Conservation (phyloP, 1,140 invertebrate species). For the Aphidius gifuensis region DNA sequence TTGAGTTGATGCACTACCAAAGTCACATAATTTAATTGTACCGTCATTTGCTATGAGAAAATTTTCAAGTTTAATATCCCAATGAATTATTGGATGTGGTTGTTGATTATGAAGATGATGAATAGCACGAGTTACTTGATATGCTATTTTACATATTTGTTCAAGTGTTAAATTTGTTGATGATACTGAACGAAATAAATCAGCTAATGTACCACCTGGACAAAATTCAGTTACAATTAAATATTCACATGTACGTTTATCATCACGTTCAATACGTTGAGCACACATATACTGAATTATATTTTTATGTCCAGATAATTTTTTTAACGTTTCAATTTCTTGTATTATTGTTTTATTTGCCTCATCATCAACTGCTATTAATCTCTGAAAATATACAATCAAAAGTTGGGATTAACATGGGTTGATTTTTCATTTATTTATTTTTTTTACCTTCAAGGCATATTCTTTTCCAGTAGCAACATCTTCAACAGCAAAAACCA, state of each 20-base stretch:
- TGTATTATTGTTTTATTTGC: conserved; percentile 73
- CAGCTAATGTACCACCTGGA: conserved; percentile 74
- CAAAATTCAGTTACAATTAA: conserved; percentile 72
- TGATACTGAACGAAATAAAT: conserved; percentile 68
- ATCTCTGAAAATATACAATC: conserved; percentile 53
- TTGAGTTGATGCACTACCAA: conserved; percentile 92
- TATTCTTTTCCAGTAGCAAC: conserved; percentile 81
- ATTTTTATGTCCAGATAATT: conserved; percentile 75
- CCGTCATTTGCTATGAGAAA: conserved; percentile 76
- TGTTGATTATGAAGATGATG: conserved; percentile 89
- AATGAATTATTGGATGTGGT: conserved; percentile 81
- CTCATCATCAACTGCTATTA: conserved; percentile 76
- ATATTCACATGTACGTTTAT: conserved; percentile 66
- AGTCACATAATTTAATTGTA: conserved; percentile 95
- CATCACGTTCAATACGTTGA: conserved; percentile 63
- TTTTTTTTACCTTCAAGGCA: conserved; percentile 71
- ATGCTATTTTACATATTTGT: conserved; percentile 84
- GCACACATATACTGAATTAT: conserved; percentile 76
- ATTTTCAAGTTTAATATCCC: conserved; percentile 86
- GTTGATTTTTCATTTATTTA: conserved; percentile 10
- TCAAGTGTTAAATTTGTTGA: conserved; percentile 66
- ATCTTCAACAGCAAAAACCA: conserved; percentile 92
- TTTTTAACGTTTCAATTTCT: conserved; percentile 77
- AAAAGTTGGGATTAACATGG: conserved; percentile 4
- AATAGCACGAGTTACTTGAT: conserved; percentile 86